Base-by-base conservation (phyloP, 2,888 invertebrate species). In the Andrena chrysosceles region DNA sequence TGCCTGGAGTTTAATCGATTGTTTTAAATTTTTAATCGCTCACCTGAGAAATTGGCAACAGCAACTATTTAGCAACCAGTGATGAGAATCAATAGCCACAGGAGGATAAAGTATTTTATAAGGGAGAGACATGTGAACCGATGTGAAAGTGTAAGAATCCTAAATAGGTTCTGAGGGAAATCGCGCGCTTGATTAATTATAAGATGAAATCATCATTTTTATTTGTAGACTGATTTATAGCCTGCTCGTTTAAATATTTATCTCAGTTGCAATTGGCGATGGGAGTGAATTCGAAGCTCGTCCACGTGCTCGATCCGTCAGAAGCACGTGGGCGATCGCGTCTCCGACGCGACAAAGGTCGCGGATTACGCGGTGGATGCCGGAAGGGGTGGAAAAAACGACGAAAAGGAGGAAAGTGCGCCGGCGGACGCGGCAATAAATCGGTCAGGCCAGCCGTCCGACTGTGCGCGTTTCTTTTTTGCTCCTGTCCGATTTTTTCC, bases 381-480 rank as follows among this genome's bases (percentile, higher is more conserved):
- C 54, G 77, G 66, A 35, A 56, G 78, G 33, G 77, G 26, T 16
- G 72, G 81, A 74, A 84, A 83, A 85, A 87, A 73, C 76, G 77
- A 86, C 79, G 87, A 85, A 87, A 85, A 83, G 70, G 75, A 87
- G 80, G 74, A 77, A 79, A 74, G 67, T 62, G 70, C 72, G 74
- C 62, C 67, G 77, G 82, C 76, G 84, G 78, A 77, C 84, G 83
- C 71, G 78, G 87, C 85, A 84, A 88, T 88, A 88, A 88, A 88
- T 88, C 88, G 88, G 88, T 88, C 88, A 88, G 81, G 76, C 71
- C 78, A 62, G 64, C 75, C 81, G 78, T 75, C 78, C 66, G 76
- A 76, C 67, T 52, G 67, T 31, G 67, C 60, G 49, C 63, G 48
- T 60, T 76, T 84, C 81, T 83, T 85, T 42, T 86, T 73, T 84